Percentiles rank a stretch among this genome's conserved stretches.
phyloP scores from a whole-genome alignment of 2,888 invertebrate genomes.

The Trichogramma dendrolimi region DNA sequence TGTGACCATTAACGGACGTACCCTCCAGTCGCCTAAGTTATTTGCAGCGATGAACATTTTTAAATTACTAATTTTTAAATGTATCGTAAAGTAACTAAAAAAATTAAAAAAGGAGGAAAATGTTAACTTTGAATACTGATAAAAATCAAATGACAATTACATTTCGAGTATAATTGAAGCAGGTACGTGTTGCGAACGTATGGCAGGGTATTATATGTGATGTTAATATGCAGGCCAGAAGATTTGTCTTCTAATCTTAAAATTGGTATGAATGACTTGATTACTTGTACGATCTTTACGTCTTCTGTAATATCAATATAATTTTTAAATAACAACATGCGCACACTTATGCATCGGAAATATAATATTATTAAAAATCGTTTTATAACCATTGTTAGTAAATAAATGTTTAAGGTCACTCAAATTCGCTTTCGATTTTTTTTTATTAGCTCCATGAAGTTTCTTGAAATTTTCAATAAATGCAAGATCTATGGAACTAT shows the following conservation, averaged over 20 bases:
- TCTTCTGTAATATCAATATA: neutral
- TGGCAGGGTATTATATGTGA: constrained; percentile 2
- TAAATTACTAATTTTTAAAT: neutral
- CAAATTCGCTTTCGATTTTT: neutral
- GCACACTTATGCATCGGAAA: no score
- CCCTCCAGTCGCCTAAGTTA: constrained; percentile 8
- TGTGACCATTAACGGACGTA: constrained; percentile 2
- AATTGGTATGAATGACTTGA: constrained; percentile 2
- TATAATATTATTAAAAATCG: no score
- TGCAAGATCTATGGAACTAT: constrained; percentile 4
- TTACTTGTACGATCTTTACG: neutral
- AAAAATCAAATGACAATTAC: constrained; percentile 1
- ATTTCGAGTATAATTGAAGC: constrained; percentile 5
- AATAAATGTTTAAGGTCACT: neutral
- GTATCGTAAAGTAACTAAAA: neutral
- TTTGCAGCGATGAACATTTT: neutral
- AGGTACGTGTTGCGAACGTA: constrained; percentile 9
- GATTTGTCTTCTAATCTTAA: neutral
- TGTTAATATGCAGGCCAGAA: constrained; percentile 3
- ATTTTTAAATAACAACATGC: neutral
- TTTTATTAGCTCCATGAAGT: no score
- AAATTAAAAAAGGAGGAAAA: neutral
- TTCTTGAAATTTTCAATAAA: neutral
- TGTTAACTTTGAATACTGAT: neutral
- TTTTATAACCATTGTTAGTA: neutral